A percentile compares a stretch with the other conserved stretches of the same genome.
These are phyloP conservation scores for Cyanoramphus novaezelandiae DNA, from an alignment of 2,113 vertebrate genomes.

Conservation along the genomic window DNA sequence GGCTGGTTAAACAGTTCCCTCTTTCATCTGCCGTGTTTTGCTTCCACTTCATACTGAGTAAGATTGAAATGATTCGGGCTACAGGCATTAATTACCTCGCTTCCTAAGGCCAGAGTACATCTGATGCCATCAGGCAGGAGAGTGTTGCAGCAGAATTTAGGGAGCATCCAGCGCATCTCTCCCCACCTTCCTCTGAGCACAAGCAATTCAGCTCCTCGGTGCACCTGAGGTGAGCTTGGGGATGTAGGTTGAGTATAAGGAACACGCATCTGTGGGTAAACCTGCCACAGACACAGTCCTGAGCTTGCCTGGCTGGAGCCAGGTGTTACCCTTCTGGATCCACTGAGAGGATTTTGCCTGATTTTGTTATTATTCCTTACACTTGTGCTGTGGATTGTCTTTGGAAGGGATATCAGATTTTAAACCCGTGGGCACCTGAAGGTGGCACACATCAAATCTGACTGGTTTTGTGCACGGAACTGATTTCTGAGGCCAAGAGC, in stretches of 20 bases:
- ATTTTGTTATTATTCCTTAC: background rate
- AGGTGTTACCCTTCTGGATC: background rate
- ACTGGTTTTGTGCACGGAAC: background rate
- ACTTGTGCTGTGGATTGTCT: background rate
- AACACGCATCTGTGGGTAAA: background rate
- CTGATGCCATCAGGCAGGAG: background rate
- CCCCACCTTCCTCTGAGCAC: background rate
- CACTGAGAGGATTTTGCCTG: background rate
- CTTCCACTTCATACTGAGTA: slow-evolving; percentile 47
- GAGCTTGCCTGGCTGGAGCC: background rate
- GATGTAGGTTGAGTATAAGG: background rate
- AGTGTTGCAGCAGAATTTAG: slow-evolving; percentile 27
- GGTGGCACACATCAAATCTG: background rate
- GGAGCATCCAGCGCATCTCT: fast-evolving
- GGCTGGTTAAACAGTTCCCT: slow-evolving; percentile 22
- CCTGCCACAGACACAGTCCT: fast-evolving
- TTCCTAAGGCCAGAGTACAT: slow-evolving; percentile 13
- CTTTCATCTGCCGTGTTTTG: slow-evolving; percentile 59
- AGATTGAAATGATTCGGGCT: slow-evolving; percentile 22
- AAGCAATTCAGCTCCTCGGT: background rate
- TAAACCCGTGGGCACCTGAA: background rate
- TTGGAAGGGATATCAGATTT: background rate
- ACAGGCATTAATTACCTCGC: slow-evolving; percentile 25
- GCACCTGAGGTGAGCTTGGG: background rate
- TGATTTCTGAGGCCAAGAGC: background rate